Evolutionary conservation across 2,113 vertebrate species (phyloP).

Genomic region (Pipra filicauda): DNA sequence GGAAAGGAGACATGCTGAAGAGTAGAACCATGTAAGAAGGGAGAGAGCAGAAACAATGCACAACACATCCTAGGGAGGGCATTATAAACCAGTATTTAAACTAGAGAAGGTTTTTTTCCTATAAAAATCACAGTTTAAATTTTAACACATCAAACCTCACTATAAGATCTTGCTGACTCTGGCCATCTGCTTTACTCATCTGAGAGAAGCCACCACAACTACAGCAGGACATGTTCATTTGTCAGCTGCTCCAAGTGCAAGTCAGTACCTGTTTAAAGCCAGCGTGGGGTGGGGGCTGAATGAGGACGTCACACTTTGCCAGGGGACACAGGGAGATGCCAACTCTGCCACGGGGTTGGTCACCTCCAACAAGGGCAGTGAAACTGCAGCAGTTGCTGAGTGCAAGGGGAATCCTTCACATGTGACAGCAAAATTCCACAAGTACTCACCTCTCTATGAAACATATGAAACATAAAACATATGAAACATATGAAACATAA

Average conservation of each 20-base stretch:
- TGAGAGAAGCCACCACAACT: not conserved
- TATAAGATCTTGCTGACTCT: not conserved
- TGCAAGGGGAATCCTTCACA: not conserved
- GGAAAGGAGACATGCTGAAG: not conserved
- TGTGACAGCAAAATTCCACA: not conserved
- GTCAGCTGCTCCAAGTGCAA: not conserved
- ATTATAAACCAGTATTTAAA: not conserved
- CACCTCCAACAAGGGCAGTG: not conserved
- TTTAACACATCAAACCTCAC: not conserved
- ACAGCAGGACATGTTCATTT: accelerated
- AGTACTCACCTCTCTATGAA: not conserved
- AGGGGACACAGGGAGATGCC: not conserved
- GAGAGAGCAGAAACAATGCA: not conserved
- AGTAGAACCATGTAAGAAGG: not conserved
- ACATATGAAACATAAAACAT: not conserved
- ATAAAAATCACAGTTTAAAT: not conserved
- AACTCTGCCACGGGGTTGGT: not conserved
- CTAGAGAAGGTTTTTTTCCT: not conserved
- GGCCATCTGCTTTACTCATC: not conserved
- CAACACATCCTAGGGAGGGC: not conserved
- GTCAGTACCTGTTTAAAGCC: not conserved
- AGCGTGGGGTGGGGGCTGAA: not conserved
- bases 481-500: not conserved
- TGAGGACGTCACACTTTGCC: not conserved
- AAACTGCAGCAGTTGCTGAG: not conserved